phyloP scores from a whole-genome alignment of 2,797 vertebrate genomes.

The Urophycis tenuis region DNA sequence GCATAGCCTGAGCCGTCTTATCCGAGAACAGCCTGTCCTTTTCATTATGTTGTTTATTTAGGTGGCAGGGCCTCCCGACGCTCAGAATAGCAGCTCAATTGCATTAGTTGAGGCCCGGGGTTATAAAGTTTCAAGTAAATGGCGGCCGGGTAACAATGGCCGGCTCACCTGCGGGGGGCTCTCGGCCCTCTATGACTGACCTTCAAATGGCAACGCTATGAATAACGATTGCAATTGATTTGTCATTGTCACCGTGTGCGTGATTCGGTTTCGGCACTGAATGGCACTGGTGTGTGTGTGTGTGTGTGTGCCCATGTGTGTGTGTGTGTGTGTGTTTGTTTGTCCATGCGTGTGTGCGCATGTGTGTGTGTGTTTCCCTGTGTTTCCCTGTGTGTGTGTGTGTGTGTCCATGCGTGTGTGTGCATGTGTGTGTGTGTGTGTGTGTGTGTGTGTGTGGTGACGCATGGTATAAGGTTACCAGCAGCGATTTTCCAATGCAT shows the following conservation, averaged over 20 bases:
- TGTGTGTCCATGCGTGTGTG: no score
- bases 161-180: constrained; percentile 21
- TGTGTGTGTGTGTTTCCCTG: constrained; percentile 38
- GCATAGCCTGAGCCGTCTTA: constrained; percentile 51
- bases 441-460: constrained; percentile 46
- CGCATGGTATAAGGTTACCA: constrained; percentile 16
- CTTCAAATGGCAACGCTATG: constrained; percentile 9
- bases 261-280: background rate
- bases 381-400: constrained; percentile 38
- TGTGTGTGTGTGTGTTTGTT: no score
- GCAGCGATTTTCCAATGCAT: constrained; percentile 28
- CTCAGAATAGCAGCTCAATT: constrained; percentile 70
- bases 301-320: no score
- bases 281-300: constrained; percentile 28
- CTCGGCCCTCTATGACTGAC: background rate
- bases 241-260: background rate
- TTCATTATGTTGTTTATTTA: constrained; percentile 70
- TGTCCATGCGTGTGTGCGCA: no score
- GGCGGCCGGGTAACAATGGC: constrained; percentile 43
- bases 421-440: constrained; percentile 27
- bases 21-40: constrained; percentile 64
- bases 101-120: constrained; percentile 62
- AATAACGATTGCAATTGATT: constrained; percentile 10
- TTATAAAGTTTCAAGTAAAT: constrained; percentile 65
- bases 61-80: constrained; percentile 59